Percentiles rank a stretch among this genome's conserved stretches.
These are phyloP conservation scores for Meleagris gallopavo DNA, from an alignment of 2,113 vertebrate genomes.

Conservation along the genomic window DNA sequence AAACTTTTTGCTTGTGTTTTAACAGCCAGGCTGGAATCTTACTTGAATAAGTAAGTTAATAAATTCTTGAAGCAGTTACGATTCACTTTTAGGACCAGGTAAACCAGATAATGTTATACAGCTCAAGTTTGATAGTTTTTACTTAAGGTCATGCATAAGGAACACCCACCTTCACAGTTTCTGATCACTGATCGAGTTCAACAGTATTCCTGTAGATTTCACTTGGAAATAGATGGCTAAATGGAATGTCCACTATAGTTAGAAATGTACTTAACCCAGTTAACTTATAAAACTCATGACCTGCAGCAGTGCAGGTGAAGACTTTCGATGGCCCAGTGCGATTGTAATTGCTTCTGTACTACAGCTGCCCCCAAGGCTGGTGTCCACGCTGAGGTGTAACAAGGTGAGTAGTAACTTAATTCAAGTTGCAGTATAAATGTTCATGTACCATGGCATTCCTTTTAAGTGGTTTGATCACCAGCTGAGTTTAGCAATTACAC, in stretches of 20 bases:
- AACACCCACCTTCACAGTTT: neutral
- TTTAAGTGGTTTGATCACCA: neutral
- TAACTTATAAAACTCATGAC: no score
- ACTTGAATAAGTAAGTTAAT: neutral
- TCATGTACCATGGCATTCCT: neutral
- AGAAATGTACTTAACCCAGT: no score
- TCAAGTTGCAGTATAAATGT: neutral
- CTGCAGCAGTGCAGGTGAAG: neutral
- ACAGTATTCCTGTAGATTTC: neutral
- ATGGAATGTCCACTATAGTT: neutral
- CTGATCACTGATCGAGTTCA: neutral
- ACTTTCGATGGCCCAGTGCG: rapidly evolving
- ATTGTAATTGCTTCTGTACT: neutral
- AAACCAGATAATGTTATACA: neutral
- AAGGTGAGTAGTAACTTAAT: neutral
- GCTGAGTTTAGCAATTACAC: neutral
- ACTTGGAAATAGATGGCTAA: neutral
- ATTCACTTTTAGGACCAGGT: neutral
- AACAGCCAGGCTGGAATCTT: neutral
- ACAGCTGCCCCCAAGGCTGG: neutral
- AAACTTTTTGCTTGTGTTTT: neutral
- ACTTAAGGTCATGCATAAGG: no score
- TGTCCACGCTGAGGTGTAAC: neutral
- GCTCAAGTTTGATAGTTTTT: neutral
- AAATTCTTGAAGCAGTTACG: no score